These are phyloP conservation scores for Clangula hyemalis DNA, from an alignment of 2,797 vertebrate species.

Conservation along the genomic window DNA sequence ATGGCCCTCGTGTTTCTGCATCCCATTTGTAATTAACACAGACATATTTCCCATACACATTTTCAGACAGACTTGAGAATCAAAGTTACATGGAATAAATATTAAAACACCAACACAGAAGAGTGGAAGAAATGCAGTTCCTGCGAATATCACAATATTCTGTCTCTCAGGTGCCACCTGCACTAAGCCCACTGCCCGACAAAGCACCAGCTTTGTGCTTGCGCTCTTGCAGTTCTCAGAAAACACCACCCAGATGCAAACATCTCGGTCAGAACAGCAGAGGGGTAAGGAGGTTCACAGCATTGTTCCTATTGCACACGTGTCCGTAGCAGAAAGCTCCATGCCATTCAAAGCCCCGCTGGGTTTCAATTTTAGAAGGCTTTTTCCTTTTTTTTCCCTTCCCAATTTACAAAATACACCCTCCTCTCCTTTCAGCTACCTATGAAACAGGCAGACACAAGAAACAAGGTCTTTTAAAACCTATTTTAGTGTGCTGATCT, in stretches of 20 bases:
- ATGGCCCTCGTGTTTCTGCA: not conserved
- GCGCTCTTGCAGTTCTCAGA: not conserved
- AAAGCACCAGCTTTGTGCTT: not conserved
- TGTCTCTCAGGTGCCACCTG: not conserved
- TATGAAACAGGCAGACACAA: constrained; percentile 19
- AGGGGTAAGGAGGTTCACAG: not conserved
- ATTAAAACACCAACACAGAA: not conserved
- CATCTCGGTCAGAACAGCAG: not conserved
- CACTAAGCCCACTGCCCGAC: not conserved
- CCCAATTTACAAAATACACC: not conserved
- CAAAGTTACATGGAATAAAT: not conserved
- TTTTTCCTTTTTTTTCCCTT: not conserved
- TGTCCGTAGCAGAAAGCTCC: not conserved
- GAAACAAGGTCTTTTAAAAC: not conserved
- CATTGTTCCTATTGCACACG: not conserved
- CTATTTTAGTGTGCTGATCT: constrained; percentile 22
- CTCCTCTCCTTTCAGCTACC: not conserved
- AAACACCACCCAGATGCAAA: not conserved
- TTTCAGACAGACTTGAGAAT: not conserved
- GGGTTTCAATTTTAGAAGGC: not conserved
- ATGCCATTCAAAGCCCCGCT: not conserved
- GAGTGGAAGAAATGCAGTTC: not conserved
- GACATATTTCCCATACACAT: not conserved
- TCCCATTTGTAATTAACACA: not conserved
- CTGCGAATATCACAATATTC: not conserved